Percentiles rank a stretch among this genome's conserved stretches.
Evolutionary conservation across 1,140 invertebrate genomes (phyloP).

Genomic region (Riptortus pedestris): DNA sequence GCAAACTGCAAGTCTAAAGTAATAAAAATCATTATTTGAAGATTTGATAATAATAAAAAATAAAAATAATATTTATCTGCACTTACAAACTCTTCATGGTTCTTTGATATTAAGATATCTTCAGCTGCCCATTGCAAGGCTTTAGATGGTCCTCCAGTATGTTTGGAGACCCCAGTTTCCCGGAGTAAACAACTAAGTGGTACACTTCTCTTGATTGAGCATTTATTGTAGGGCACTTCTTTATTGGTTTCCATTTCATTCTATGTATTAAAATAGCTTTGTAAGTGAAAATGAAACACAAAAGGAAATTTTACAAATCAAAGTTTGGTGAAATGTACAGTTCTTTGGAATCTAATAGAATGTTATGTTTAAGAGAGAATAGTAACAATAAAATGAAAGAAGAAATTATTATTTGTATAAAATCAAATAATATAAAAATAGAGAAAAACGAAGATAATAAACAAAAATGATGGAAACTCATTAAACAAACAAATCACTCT

Average conservation of each 20-base stretch:
- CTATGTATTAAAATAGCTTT: too few relatives aligned
- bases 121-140: constrained; percentile 31
- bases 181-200: constrained; percentile 23
- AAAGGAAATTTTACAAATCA: too few relatives aligned
- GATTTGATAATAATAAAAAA: not conserved
- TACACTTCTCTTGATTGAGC: constrained; percentile 23
- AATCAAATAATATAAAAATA: too few relatives aligned
- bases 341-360: too few relatives aligned
- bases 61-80: not conserved
- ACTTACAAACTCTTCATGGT: constrained; percentile 33
- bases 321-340: too few relatives aligned
- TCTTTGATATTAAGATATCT: constrained; percentile 28
- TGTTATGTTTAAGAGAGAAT: too few relatives aligned
- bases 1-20: constrained; percentile 58
- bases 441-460: too few relatives aligned
- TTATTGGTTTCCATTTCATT: constrained; percentile 18
- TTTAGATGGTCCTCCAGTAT: constrained; percentile 23
- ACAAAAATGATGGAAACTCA: too few relatives aligned
- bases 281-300: too few relatives aligned
- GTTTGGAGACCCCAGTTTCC: constrained; percentile 25
- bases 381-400: too few relatives aligned
- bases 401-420: too few relatives aligned
- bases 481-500: too few relatives aligned
- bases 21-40: constrained; percentile 27
- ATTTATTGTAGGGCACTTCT: not conserved